phyloP scores from a whole-genome alignment of 2,888 invertebrate genomes.

The Drosophila multiciliata region DNA sequence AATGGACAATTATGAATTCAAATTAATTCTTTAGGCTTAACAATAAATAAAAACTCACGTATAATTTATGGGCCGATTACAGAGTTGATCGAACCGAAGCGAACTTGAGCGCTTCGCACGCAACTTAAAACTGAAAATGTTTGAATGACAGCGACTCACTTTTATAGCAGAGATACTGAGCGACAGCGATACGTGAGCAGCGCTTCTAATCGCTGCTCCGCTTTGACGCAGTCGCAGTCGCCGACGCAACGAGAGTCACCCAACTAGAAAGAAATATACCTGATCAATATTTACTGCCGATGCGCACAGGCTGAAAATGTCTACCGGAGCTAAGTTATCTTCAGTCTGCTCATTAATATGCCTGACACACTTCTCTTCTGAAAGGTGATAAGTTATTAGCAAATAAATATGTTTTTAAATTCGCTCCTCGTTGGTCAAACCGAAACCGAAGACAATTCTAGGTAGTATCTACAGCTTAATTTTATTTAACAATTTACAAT shows the following conservation, averaged over 20 bases:
- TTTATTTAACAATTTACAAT: not conserved
- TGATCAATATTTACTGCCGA: conserved; percentile 61
- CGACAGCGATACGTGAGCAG: conserved; percentile 48
- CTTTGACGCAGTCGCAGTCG: conserved; percentile 17
- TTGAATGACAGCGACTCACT: conserved; percentile 42
- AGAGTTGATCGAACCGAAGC: conserved; percentile 28
- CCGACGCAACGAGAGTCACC: conserved; percentile 26
- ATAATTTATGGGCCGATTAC: conserved; percentile 18
- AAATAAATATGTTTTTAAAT: not conserved
- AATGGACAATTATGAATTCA: conserved; percentile 18
- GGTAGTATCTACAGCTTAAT: not conserved
- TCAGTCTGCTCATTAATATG: conserved; percentile 59
- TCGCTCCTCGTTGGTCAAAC: not conserved
- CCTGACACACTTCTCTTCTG: conserved; percentile 54
- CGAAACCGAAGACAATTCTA: not conserved
- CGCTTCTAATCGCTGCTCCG: conserved; percentile 32
- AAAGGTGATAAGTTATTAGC: conserved; percentile 47
- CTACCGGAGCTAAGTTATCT: conserved; percentile 31
- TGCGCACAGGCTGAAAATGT: conserved; percentile 9
- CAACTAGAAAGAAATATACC: conserved; percentile 35
- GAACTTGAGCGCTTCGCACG: conserved; percentile 54
- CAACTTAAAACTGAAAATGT: conserved; percentile 66
- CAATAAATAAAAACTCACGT: conserved; percentile 43
- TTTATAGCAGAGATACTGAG: conserved; percentile 56
- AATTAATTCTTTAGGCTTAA: conserved; percentile 47